Conservation (phyloP, 2,888 invertebrate genomes). For the Penaeus monodon region DNA sequence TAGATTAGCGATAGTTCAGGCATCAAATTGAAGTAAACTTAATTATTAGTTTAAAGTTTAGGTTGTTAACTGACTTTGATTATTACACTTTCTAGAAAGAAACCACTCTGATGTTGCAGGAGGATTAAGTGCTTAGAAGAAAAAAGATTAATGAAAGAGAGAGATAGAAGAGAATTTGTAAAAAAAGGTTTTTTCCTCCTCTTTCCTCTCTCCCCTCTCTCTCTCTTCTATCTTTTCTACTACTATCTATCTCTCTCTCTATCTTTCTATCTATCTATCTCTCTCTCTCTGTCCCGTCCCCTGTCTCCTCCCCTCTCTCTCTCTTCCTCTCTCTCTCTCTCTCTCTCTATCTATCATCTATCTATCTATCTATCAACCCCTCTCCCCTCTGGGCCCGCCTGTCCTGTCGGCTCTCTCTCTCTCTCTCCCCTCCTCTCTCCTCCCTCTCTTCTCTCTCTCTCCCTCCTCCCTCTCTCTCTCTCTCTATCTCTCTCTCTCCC, state of each 20-base stretch:
- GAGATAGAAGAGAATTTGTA: too few species aligned
- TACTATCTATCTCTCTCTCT: neutral
- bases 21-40: too few species aligned
- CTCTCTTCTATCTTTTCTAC: neutral
- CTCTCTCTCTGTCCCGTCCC: neutral
- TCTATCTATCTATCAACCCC: too few species aligned
- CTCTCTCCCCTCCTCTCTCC: neutral
- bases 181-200: neutral
- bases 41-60: too few species aligned
- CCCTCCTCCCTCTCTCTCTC: neutral
- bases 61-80: too few species aligned
- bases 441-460: neutral
- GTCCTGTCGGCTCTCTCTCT: neutral
- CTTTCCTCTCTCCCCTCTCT: slow-evolving; percentile 12
- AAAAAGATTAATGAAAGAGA: too few species aligned
- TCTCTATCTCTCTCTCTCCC: too few species aligned
- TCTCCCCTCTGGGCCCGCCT: too few species aligned
- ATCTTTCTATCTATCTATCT: neutral
- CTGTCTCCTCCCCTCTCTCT: neutral
- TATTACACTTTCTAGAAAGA: too few species aligned
- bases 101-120: too few species aligned
- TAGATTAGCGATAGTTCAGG: too few species aligned
- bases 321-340: slow-evolving; percentile 7
- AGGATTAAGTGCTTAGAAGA: too few species aligned
- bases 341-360: slow-evolving; percentile 7